Evolutionary conservation across 2,113 vertebrate genomes (phyloP).

Genomic region (Melanocharis versteri): DNA sequence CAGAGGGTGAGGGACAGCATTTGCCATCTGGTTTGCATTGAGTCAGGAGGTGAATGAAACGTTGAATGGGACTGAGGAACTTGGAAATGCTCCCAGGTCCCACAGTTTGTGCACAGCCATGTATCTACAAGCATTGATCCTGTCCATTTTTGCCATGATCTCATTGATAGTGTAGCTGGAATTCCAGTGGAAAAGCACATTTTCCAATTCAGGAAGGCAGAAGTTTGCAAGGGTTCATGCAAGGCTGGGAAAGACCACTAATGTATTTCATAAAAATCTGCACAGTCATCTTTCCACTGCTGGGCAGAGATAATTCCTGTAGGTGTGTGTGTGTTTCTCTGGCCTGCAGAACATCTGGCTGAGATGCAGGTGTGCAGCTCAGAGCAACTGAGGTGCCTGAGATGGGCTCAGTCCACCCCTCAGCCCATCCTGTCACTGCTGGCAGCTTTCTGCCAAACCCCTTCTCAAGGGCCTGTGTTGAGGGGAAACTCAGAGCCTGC

Average conservation of each 20-base stretch:
- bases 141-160: not conserved
- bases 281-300: not conserved
- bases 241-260: not conserved
- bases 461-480: not conserved
- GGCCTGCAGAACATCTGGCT: not conserved
- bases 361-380: not conserved
- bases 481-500: not conserved
- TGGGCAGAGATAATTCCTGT: not conserved
- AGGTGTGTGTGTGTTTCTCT: not conserved
- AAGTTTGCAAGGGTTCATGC: not conserved
- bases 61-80: not conserved
- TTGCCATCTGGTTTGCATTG: not conserved
- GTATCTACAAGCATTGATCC: not conserved
- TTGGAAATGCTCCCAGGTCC: not conserved
- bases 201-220: not conserved
- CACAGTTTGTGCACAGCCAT: not conserved
- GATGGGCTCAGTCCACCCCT: not conserved
- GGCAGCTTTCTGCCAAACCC: not conserved
- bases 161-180: not conserved
- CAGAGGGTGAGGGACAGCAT: not conserved
- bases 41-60: not conserved
- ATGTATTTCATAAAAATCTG: not conserved
- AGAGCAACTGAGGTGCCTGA: not conserved
- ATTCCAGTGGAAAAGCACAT: not conserved
- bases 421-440: not conserved